Conservation (phyloP, 1,140 invertebrate species). For the Drosophila micromelanica region DNA sequence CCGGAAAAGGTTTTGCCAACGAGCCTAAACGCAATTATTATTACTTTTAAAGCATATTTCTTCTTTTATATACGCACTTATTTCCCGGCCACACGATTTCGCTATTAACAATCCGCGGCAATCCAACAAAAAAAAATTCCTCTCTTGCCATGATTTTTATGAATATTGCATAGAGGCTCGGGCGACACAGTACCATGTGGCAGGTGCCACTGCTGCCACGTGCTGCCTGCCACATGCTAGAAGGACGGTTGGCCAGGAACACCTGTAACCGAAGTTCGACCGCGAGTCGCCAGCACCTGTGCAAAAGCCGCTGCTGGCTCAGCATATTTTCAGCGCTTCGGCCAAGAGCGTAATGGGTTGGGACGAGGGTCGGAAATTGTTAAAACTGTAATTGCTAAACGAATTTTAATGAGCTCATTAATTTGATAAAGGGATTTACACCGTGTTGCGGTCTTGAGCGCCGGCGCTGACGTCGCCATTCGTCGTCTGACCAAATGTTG, state of each 20-base stretch:
- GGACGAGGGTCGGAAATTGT: conserved; percentile 66
- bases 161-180: conserved; percentile 67
- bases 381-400: conserved; percentile 84
- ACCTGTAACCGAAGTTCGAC: conserved; percentile 15
- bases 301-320: conserved; percentile 58
- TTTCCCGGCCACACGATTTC: conserved; percentile 74
- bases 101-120: conserved; percentile 65
- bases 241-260: background rate
- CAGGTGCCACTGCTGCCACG: conserved; percentile 13
- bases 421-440: conserved; percentile 84
- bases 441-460: conserved; percentile 71
- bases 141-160: conserved; percentile 75
- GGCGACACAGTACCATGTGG: conserved; percentile 8
- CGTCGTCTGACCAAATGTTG: conserved; percentile 57
- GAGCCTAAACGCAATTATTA: conserved; percentile 80
- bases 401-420: conserved; percentile 84
- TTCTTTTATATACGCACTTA: conserved; percentile 65
- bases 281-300: conserved; percentile 63
- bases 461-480: conserved; percentile 51
- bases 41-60: conserved; percentile 81
- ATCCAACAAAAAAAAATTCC: background rate
- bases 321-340: conserved; percentile 44
- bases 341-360: too few relatives aligned
- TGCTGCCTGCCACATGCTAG: conserved; percentile 8
- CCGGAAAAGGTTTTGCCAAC: conserved; percentile 36